Evolutionary conservation across 2,113 vertebrate species (phyloP).

Genomic region (Copsychus sechellarum): DNA sequence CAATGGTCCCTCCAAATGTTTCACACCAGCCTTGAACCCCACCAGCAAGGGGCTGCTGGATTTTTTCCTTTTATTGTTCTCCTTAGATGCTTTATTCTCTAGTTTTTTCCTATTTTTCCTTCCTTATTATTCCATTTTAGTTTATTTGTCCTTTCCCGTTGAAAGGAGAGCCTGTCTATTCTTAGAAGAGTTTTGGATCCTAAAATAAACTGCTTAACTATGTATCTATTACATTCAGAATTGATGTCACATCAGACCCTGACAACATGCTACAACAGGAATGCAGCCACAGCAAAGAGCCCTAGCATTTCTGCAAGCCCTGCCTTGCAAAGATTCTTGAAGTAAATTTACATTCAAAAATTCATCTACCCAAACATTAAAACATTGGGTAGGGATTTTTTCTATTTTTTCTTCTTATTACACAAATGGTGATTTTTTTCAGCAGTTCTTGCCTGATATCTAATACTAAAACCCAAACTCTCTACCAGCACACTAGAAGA

Average conservation of each 20-base stretch:
- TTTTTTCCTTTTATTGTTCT: neutral
- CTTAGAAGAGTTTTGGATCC: conserved; percentile 27
- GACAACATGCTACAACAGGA: conserved; percentile 10
- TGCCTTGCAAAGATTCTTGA: neutral
- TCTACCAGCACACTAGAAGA: neutral
- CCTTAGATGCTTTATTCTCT: neutral
- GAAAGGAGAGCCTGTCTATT: conserved; percentile 51
- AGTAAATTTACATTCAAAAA: neutral
- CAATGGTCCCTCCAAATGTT: neutral
- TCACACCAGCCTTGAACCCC: neutral
- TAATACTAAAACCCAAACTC: neutral
- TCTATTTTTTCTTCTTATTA: neutral
- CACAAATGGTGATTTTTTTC: neutral
- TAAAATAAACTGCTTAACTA: conserved; percentile 65
- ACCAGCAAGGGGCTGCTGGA: neutral
- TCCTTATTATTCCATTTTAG: neutral
- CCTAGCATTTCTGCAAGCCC: neutral
- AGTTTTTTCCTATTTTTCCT: neutral
- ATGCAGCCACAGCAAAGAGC: neutral
- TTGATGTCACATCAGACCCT: conserved; percentile 31
- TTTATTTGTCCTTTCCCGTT: conserved; percentile 49
- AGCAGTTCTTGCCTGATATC: neutral
- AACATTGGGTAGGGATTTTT: fast-evolving
- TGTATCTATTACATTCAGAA: conserved; percentile 64
- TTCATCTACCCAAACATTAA: neutral